Base-by-base conservation (phyloP, 1,140 invertebrate genomes). In the Zaprionus africanus region DNA sequence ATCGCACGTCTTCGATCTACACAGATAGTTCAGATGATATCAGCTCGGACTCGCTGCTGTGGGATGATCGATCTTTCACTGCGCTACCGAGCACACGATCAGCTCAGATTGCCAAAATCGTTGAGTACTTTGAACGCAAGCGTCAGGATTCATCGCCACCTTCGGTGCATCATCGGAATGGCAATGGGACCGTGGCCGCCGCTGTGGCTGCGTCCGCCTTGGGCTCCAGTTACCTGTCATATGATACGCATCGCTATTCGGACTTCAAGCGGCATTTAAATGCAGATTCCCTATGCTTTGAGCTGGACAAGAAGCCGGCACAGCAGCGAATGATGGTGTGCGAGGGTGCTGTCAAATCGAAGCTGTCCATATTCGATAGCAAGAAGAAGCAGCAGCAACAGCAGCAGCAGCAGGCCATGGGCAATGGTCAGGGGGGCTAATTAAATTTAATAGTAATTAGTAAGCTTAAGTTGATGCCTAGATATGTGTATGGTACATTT, bases 21-120 rank as follows among this genome's bases (percentile, higher is more conserved):
- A 97, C 97, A 1, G 97, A 97, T 82, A 97, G 96, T 78, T 97
- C 96, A 12, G 97, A 97, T 90, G 97, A 97, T 90, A 95, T 97
- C 19, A 96, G 96, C 7, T 96, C 95, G 6, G 96, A 97, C 91
- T 94, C 94, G 13, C 81, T 95, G 68, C 94, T 95, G 49, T 96
- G 95, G 95, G 96, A 96, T 82, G 95, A 96, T 49, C 92, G 95
- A 46, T 91, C 94, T 1, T 94, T 93, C 65, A 94, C 78, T 61
- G 93, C 87, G 64, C 76, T 93, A 58, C 92, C 92, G 12, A 93
- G 92, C 69, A 93, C 93, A 19, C 92, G 95, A 43, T 94, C 96
- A 28, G 94, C 95, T 71, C 95, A 97, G 93, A 97, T 98, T 57
- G 96, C 96, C 46, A 96, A 96, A 82, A 97, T 97, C 68, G 97